A percentile compares a stretch with the other conserved stretches of the same genome.
Conservation (phyloP, 2,797 vertebrate genomes). For the Ataeniobius toweri region DNA sequence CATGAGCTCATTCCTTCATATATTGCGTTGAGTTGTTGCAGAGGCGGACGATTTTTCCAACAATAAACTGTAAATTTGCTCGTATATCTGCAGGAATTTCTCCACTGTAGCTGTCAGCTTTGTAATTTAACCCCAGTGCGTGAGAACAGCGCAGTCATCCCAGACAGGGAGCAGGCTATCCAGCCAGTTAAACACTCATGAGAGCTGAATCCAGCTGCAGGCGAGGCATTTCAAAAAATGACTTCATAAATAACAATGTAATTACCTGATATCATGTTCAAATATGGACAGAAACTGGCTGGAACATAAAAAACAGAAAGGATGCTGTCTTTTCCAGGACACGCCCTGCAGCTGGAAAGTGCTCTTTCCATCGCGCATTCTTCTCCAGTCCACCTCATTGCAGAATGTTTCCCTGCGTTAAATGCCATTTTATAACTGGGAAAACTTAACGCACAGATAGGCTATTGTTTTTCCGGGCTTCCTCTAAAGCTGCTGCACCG, state of each 20-base stretch:
- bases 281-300: conserved; percentile 60
- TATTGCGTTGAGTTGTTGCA: background rate
- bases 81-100: background rate
- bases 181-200: conserved; percentile 11
- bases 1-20: background rate
- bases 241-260: background rate
- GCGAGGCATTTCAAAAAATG: conserved; percentile 3
- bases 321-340: conserved; percentile 78
- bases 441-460: conserved; percentile 39
- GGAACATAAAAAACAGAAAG: conserved; percentile 56
- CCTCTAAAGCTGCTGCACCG: conserved; percentile 18
- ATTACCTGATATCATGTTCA: conserved; percentile 15
- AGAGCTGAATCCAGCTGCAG: conserved; percentile 21
- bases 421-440: conserved; percentile 32
- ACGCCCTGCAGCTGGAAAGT: conserved; percentile 75
- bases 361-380: conserved; percentile 59
- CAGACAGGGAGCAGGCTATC: conserved; percentile 32
- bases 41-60: background rate
- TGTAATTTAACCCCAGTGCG: conserved; percentile 26
- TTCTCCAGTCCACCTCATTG: conserved; percentile 36
- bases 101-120: conserved; percentile 34
- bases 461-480: background rate
- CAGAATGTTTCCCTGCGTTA: conserved; percentile 32
- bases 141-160: conserved; percentile 52
- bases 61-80: background rate